Conservation (phyloP, 2,113 vertebrate species). For the Boleophthalmus pectinirostris region DNA sequence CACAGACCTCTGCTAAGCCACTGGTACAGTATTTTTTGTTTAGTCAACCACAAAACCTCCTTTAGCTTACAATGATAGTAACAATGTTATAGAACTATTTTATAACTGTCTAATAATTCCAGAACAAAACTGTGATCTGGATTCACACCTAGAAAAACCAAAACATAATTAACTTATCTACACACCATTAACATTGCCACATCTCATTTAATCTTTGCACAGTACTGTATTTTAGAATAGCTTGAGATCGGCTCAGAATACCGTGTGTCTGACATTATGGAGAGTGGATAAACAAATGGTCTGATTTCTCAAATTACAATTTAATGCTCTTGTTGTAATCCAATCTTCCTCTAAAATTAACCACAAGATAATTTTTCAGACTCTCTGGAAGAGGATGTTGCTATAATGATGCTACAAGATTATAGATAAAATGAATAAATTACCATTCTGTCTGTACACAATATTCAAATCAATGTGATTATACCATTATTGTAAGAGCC, state of each 20-base stretch:
- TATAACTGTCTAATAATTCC: no score
- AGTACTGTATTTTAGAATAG: no score
- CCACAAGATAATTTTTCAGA: not conserved
- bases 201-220: no score
- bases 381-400: constrained; percentile 10
- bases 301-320: constrained; percentile 21
- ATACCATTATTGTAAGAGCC: not conserved
- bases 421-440: constrained; percentile 11
- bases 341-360: constrained; percentile 1
- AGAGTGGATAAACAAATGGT: constrained; percentile 12
- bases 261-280: not conserved
- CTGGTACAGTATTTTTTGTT: not conserved
- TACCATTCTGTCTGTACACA: constrained; percentile 18
- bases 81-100: not conserved
- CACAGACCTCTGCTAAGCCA: not conserved
- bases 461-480: not conserved
- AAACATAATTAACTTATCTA: no score
- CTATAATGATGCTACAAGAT: constrained; percentile 24
- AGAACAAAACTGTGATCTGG: no score
- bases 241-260: not conserved
- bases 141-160: no score
- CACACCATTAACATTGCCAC: no score
- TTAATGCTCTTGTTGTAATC: constrained; percentile 9
- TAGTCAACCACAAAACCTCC: not conserved
- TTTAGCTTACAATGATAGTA: no score